These are phyloP conservation scores for Liparis tanakae DNA, from an alignment of 2,797 vertebrate species.

Conservation along the genomic window DNA sequence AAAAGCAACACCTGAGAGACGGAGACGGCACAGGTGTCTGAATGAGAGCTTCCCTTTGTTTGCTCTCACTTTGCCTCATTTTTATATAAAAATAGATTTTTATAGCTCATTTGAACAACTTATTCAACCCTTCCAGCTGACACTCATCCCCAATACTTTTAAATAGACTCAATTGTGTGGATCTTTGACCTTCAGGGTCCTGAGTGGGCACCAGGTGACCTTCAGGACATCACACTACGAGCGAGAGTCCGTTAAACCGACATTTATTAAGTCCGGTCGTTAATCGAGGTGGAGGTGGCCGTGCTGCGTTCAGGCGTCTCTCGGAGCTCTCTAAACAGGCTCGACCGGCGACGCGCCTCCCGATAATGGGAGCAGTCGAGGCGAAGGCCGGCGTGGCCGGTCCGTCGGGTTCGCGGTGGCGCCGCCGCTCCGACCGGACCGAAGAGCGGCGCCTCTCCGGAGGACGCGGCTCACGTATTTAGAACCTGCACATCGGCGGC, in stretches of 20 bases:
- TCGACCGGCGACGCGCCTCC: constrained; percentile 21
- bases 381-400: constrained; percentile 26
- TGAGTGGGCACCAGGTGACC: not conserved
- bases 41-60: constrained; percentile 20
- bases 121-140: not conserved
- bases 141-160: not conserved
- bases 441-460: constrained; percentile 62
- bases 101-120: not conserved
- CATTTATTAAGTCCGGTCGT: not conserved
- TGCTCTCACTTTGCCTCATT: not conserved
- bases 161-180: not conserved
- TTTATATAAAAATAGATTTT: too few species aligned
- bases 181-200: not conserved
- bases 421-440: constrained; percentile 28
- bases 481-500: constrained; percentile 47
- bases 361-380: constrained; percentile 32
- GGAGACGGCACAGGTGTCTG: not conserved
- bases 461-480: constrained; percentile 64
- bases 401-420: constrained; percentile 60
- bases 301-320: too few species aligned
- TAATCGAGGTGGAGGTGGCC: not conserved
- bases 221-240: not conserved
- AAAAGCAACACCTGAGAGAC: constrained; percentile 29
- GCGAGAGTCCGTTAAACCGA: not conserved
- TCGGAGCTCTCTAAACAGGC: not conserved